phyloP scores from a whole-genome alignment of 37 sponge, comb jelly and placozoan species.

The Chondrosia reniformis region DNA sequence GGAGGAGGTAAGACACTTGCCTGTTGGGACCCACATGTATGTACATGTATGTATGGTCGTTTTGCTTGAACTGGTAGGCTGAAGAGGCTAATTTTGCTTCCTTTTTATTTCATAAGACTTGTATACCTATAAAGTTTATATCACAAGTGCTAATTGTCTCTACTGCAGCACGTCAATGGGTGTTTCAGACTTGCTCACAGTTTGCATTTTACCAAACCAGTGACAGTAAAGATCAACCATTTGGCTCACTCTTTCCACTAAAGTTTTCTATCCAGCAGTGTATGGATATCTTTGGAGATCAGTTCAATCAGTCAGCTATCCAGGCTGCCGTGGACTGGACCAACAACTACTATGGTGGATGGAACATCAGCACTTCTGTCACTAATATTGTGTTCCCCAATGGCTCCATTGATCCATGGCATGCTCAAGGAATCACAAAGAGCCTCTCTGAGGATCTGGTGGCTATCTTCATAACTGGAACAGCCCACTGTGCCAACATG shows the following conservation, averaged over 20 bases:
- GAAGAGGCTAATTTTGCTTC: background rate
- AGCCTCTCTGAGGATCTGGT: background rate
- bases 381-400: constrained; percentile 88
- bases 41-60: background rate
- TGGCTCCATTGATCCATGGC: constrained; percentile 93
- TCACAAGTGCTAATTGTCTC: background rate
- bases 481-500: constrained; percentile 97
- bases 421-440: constrained; percentile 59
- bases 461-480: constrained; percentile 74
- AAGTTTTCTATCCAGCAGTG: constrained; percentile 48
- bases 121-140: background rate
- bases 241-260: constrained; percentile 58
- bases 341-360: constrained; percentile 70
- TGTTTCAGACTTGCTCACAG: constrained; percentile 82
- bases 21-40: background rate
- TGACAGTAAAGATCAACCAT: constrained; percentile 57
- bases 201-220: constrained; percentile 92
- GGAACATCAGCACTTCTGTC: constrained; percentile 31
- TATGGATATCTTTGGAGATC: constrained; percentile 36
- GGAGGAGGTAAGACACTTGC: constrained; percentile 23
- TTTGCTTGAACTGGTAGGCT: background rate
- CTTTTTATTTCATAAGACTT: background rate
- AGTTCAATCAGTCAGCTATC: constrained; percentile 17
- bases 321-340: constrained; percentile 30
- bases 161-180: constrained; percentile 70